phyloP scores from a whole-genome alignment of 2,888 invertebrate genomes.

The Trichogramma dendrolimi region DNA sequence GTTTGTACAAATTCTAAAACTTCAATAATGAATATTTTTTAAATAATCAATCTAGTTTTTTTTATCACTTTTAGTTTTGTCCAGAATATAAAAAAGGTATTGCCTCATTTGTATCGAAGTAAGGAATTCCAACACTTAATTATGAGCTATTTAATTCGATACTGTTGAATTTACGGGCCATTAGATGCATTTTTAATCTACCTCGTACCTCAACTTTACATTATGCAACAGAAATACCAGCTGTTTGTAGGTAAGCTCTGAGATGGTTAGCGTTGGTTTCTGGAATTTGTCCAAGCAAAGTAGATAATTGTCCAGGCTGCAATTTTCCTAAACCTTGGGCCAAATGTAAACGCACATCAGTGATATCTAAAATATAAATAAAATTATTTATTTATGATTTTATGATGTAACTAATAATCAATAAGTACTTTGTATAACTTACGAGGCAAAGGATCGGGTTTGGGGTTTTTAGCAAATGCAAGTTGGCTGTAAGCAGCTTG shows the following conservation, averaged over 20 bases:
- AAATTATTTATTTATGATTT: constrained; percentile 1
- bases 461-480: constrained; percentile 73
- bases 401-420: background rate
- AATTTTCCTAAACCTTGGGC: constrained; percentile 71
- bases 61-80: background rate
- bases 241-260: constrained; percentile 46
- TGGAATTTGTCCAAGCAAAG: constrained; percentile 63
- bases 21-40: background rate
- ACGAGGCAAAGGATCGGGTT: constrained; percentile 73
- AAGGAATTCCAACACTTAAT: constrained; percentile 2
- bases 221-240: constrained; percentile 48
- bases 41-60: background rate
- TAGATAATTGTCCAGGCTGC: constrained; percentile 67
- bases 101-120: constrained; percentile 11
- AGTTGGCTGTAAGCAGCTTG: constrained; percentile 85
- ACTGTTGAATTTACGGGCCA: constrained; percentile 42
- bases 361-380: constrained; percentile 54
- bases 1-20: constrained; percentile 13
- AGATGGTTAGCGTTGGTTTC: constrained; percentile 46
- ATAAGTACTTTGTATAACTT: constrained; percentile 25
- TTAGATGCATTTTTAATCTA: constrained; percentile 42
- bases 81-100: background rate
- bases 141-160: constrained; percentile 31
- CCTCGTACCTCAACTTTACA: constrained; percentile 40
- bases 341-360: constrained; percentile 70